A percentile compares a stretch with the other conserved stretches of the same genome.
Evolutionary conservation across 1,140 invertebrate genomes (phyloP).

Genomic region (Drosophila orena): DNA sequence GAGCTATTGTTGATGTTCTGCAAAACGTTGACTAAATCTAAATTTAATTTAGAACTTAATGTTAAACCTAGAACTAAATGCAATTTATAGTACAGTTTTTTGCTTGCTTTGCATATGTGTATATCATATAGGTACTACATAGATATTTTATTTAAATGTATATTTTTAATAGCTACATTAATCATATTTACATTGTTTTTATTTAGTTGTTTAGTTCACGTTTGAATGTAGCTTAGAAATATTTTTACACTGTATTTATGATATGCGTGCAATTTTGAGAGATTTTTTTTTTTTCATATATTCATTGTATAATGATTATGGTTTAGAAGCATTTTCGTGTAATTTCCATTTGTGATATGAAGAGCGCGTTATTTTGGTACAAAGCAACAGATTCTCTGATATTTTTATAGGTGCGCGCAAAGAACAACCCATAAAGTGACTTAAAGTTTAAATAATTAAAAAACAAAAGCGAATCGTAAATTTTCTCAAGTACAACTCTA

Average conservation of each 20-base stretch:
- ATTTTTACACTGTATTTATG: conserved; percentile 69
- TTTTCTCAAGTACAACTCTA: conserved; percentile 10
- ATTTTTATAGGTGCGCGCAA: conserved; percentile 24
- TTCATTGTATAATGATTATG: conserved; percentile 63
- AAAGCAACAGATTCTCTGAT: conserved; percentile 52
- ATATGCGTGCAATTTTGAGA: conserved; percentile 66
- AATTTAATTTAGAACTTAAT: conserved; percentile 71
- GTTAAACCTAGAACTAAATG: conserved; percentile 66
- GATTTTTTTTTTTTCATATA: conserved; percentile 17
- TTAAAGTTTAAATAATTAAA: conserved; percentile 19
- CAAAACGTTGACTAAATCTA: conserved; percentile 67
- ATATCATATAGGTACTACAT: conserved; percentile 46
- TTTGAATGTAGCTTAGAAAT: conserved; percentile 49
- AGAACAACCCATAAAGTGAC: conserved; percentile 43
- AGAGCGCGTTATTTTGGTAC: conserved; percentile 62
- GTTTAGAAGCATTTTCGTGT: conserved; percentile 60
- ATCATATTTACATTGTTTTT: conserved; percentile 55
- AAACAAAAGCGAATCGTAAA: conserved; percentile 1
- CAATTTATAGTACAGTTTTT: conserved; percentile 79
- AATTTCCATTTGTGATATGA: conserved; percentile 63
- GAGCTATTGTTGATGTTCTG: conserved; percentile 56
- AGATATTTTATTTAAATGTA: conserved; percentile 77
- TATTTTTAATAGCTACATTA: conserved; percentile 75
- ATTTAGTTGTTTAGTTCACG: conserved; percentile 1
- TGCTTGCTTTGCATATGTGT: conserved; percentile 53